Evolutionary conservation across 2,797 vertebrate genomes (phyloP).

Genomic region (Syngnathus rostellatus): DNA sequence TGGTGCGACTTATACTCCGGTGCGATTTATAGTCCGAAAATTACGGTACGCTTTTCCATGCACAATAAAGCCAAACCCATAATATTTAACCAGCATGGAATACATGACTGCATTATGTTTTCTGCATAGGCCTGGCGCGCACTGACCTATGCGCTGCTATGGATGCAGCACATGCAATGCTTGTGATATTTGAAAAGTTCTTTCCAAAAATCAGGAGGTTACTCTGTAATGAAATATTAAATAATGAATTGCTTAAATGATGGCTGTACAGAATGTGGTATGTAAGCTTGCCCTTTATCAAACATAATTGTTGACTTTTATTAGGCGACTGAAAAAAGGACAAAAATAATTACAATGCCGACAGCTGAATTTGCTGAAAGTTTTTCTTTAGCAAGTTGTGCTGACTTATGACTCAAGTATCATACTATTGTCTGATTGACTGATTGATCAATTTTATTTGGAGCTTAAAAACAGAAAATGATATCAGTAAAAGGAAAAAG

Average conservation of each 20-base stretch:
- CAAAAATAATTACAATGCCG: neutral
- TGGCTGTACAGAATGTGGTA: neutral
- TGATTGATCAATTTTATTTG: too few relatives aligned
- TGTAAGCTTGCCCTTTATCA: neutral
- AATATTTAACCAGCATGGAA: conserved; percentile 35
- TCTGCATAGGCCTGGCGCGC: neutral
- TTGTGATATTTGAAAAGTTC: neutral
- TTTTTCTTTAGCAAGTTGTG: neutral
- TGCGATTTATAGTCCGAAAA: too few relatives aligned
- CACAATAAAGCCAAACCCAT: conserved; percentile 30
- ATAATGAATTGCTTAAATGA: neutral
- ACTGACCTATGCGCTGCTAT: neutral
- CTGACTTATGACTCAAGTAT: neutral
- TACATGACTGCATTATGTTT: conserved; percentile 15
- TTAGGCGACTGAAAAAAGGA: neutral
- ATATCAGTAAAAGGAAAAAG: too few relatives aligned
- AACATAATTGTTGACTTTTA: neutral
- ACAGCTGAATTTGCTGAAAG: neutral
- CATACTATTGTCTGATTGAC: neutral
- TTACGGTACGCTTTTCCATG: conserved; percentile 23
- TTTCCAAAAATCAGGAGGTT: neutral
- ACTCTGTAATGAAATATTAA: neutral
- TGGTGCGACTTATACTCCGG: too few relatives aligned
- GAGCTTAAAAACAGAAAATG: too few relatives aligned
- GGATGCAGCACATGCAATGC: neutral